Evolutionary conservation across 37 sponge, comb jelly and placozoan species (phyloP), one percentile per base, ranked within the genome.

Genomic region (Diacarnus erythraeanus): DNA sequence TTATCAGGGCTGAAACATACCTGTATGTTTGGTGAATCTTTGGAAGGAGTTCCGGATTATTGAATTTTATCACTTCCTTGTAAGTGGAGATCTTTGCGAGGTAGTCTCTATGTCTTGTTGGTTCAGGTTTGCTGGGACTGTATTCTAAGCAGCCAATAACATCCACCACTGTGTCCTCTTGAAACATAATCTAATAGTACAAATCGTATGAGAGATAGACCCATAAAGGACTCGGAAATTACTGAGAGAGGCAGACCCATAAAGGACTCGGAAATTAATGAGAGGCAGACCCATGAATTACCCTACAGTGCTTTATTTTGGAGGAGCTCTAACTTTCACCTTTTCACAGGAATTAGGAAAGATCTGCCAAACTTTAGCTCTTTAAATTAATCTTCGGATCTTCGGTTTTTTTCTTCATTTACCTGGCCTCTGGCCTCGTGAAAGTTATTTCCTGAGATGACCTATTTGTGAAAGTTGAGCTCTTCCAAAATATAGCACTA

Each of bases 111-210:
- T 98, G 99, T 25, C 78, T 59, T 12, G 83, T 69, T 15, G 86
- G 90, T 20, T 85, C 85, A 20, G 71, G 77, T 38, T 80, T 85
- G 40, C 37, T 25, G 34, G 97, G 99, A 73, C 89, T 83, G 75
- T 96, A 94, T 81, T 98, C 99, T 69, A 98, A 71, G 51, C 89
- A 86, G 36, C 99, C 99, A 10, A 98, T 83, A 57, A 95, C 91
- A 54, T 90, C 84, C 83, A 93, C 78, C 3, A 97, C 90, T 9
- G 70, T 64, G 43, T 95, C 96, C 1, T 75, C 72, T 18, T 77
- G 86, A 51, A 86, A 79, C 82, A 82, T 88, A 27, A 82, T 71
- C 64, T 74, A 57, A 27, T 9, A n/a, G 58, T n/a, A n/a, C n/a
- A n/a, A n/a, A n/a, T n/a, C 15, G 25, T 8, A 29, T 8, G 25